phyloP scores from a whole-genome alignment of 2,113 vertebrate genomes.

The Hemichromis elongatus region DNA sequence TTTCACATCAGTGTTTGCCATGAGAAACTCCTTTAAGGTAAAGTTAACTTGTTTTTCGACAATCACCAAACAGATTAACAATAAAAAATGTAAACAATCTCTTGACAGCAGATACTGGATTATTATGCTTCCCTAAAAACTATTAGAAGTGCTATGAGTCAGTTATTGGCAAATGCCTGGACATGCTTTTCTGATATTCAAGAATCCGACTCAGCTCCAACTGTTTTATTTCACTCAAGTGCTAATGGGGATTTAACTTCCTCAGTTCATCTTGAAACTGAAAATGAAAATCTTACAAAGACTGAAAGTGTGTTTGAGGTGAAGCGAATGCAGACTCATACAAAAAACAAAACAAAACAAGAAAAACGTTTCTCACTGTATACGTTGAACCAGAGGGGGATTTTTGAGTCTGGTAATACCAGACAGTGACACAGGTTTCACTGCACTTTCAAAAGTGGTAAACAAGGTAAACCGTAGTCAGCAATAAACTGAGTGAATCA shows the following conservation, averaged over 20 bases:
- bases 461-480: neutral
- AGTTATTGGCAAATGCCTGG: slow-evolving; percentile 5
- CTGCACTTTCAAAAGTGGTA: neutral
- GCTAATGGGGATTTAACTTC: neutral
- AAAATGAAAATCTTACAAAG: neutral
- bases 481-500: neutral
- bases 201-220: slow-evolving; percentile 12
- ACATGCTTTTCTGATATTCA: slow-evolving; percentile 24
- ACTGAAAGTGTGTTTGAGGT: neutral
- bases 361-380: neutral
- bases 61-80: neutral
- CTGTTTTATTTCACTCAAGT: slow-evolving; percentile 15
- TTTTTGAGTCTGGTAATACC: neutral
- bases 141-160: neutral
- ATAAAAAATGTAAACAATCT: neutral
- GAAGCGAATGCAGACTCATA: neutral
- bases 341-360: neutral
- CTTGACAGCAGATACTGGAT: neutral
- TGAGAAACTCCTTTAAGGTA: slow-evolving; percentile 7
- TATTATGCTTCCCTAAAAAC: neutral
- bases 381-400: neutral
- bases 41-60: neutral
- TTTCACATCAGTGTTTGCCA: slow-evolving; percentile 31
- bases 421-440: neutral
- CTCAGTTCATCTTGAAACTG: neutral